These are phyloP conservation scores for Lucifuga dentata DNA, from an alignment of 2,113 vertebrate species.

Conservation along the genomic window DNA sequence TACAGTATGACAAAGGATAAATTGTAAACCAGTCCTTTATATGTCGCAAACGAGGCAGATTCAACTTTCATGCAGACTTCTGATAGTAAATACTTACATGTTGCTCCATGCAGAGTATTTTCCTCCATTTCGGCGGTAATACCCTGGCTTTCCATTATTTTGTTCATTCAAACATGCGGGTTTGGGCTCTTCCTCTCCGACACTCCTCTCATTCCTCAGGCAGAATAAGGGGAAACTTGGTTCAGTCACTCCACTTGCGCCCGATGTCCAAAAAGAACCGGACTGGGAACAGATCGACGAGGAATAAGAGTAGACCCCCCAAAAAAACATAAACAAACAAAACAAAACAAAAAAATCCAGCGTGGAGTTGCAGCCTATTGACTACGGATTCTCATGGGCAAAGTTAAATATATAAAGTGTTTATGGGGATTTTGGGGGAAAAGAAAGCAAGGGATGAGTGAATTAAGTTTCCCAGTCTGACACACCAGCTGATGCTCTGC, in stretches of 20 bases:
- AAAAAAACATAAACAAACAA: not conserved
- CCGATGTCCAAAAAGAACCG: slow-evolving; percentile 29
- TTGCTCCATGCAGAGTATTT: slow-evolving; percentile 50
- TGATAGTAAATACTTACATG: slow-evolving; percentile 72
- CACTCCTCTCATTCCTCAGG: slow-evolving; percentile 79
- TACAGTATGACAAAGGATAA: slow-evolving; percentile 18
- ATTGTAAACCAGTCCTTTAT: slow-evolving; percentile 21
- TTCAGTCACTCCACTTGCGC: slow-evolving; percentile 62
- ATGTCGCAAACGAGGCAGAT: not conserved
- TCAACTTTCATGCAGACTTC: not conserved
- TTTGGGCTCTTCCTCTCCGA: slow-evolving; percentile 57
- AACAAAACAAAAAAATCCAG: not conserved
- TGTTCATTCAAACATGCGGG: slow-evolving; percentile 73
- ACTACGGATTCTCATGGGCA: not conserved
- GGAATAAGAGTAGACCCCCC: not conserved
- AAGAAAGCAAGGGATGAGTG: slow-evolving; percentile 9
- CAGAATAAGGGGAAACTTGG: slow-evolving; percentile 53
- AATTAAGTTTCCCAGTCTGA: slow-evolving; percentile 48
- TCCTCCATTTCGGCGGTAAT: slow-evolving; percentile 67
- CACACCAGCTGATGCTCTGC: slow-evolving; percentile 75
- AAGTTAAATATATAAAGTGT: slow-evolving; percentile 3
- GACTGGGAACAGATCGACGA: slow-evolving; percentile 13
- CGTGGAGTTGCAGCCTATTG: slow-evolving; percentile 2
- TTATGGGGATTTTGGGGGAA: slow-evolving; percentile 2
- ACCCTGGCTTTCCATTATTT: slow-evolving; percentile 66